Conservation (phyloP, 2,888 invertebrate species). For the Steinernema hermaphroditum region DNA sequence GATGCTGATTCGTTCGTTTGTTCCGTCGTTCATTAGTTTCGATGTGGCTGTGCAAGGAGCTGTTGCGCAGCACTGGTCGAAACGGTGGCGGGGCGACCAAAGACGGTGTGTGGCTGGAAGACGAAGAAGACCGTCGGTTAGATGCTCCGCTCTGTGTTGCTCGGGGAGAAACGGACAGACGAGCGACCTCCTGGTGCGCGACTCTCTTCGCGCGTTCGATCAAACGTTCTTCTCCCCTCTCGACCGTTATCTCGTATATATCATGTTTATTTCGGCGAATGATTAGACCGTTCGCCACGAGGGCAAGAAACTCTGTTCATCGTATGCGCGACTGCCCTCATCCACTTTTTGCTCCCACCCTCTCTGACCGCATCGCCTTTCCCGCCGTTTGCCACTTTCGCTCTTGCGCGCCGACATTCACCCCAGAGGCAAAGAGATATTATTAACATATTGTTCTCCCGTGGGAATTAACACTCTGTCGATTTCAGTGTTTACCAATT, state of each 20-base stretch:
- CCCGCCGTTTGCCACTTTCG: constrained; percentile 10
- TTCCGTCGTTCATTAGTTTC: background rate
- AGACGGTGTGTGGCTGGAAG: constrained; percentile 1
- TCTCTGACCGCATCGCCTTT: background rate
- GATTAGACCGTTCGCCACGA: constrained; percentile 23
- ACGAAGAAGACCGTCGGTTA: constrained; percentile 13
- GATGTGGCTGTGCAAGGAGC: too few relatives aligned
- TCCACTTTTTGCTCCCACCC: background rate
- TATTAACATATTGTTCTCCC: constrained; percentile 22
- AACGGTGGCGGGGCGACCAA: constrained; percentile 7
- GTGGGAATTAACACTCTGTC: constrained; percentile 11
- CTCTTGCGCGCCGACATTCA: background rate
- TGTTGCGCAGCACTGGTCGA: background rate
- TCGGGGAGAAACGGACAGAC: constrained; percentile 2
- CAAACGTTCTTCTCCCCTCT: constrained; percentile 1
- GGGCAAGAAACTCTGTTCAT: background rate
- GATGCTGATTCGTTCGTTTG: constrained; percentile 12
- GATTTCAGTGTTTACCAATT: constrained; percentile 3
- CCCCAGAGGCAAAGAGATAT: background rate
- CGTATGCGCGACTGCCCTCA: background rate
- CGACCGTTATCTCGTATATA: constrained; percentile 18
- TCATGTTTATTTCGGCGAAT: constrained; percentile 12
- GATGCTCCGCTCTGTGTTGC: constrained; percentile 6
- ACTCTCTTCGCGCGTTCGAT: constrained; percentile 10
- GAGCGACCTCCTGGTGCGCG: constrained; percentile 13